phyloP scores from a whole-genome alignment of 2,888 invertebrate genomes.

The Drosophila yooni region DNA sequence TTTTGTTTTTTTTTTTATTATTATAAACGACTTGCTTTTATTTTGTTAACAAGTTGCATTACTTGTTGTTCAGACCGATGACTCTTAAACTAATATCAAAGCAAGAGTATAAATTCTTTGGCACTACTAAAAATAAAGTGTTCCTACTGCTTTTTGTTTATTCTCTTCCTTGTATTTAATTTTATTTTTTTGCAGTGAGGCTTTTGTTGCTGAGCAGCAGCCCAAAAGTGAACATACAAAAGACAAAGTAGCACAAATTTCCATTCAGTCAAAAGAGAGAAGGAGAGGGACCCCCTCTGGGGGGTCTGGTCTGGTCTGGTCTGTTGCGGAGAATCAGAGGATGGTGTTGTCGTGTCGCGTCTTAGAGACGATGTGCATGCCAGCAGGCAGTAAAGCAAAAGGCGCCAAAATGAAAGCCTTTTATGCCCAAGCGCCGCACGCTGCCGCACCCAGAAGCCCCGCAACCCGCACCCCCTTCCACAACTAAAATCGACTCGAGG shows the following conservation, averaged over 20 bases:
- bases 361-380: conserved; percentile 69
- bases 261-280: conserved; percentile 32
- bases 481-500: conserved; percentile 22
- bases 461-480: neutral
- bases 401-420: conserved; percentile 74
- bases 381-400: conserved; percentile 67
- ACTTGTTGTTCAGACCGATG: neutral
- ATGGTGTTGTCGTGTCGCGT: conserved; percentile 52
- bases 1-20: neutral
- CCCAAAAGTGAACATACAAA: conserved; percentile 72
- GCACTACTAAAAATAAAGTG: neutral
- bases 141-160: conserved; percentile 5
- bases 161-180: conserved; percentile 13
- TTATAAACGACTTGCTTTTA: neutral
- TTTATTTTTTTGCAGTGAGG: conserved; percentile 27
- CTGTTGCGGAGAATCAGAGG: neutral
- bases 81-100: conserved; percentile 2
- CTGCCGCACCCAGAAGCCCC: neutral
- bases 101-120: conserved; percentile 24
- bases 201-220: conserved; percentile 59
- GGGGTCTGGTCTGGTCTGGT: neutral
- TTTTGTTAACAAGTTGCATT: neutral
- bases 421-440: conserved; percentile 10
- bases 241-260: conserved; percentile 81
- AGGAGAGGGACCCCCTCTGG: neutral